Conservation (phyloP, 1,140 invertebrate genomes). For the Aphelinus atriplicis region DNA sequence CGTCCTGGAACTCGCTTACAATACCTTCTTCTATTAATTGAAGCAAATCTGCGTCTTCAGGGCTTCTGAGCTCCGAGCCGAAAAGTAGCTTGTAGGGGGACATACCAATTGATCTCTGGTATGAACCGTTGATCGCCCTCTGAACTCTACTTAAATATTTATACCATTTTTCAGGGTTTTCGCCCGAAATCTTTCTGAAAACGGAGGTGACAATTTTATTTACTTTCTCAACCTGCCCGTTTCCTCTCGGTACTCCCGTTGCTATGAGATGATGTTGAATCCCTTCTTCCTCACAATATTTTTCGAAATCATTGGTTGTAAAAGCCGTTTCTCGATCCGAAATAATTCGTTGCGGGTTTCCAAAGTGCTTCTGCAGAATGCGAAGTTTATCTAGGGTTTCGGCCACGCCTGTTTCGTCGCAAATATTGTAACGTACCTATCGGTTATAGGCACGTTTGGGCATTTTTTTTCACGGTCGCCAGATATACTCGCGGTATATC, state of each 20-base stretch:
- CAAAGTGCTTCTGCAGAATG: slow-evolving; percentile 35
- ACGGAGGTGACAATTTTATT: slow-evolving; percentile 48
- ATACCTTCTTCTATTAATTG: slow-evolving; percentile 14
- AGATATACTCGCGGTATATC: too few relatives aligned
- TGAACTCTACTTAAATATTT: slow-evolving; percentile 46
- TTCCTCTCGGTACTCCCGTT: too few relatives aligned
- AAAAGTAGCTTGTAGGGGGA: slow-evolving; percentile 54
- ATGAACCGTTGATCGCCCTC: too few relatives aligned
- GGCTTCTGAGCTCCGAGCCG: slow-evolving; percentile 21
- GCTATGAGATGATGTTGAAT: slow-evolving; percentile 50
- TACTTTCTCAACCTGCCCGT: slow-evolving; percentile 54
- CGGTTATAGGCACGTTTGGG: too few relatives aligned
- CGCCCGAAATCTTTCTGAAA: slow-evolving; percentile 49
- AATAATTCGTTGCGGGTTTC: slow-evolving; percentile 3
- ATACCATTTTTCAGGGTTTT: slow-evolving; percentile 47
- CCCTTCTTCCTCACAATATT: slow-evolving; percentile 44
- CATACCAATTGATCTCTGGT: slow-evolving; percentile 49
- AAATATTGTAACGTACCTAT: too few relatives aligned
- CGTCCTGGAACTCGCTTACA: neutral
- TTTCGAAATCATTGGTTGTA: slow-evolving; percentile 37
- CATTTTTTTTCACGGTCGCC: too few relatives aligned
- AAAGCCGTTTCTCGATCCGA: slow-evolving; percentile 39
- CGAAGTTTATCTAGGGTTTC: slow-evolving; percentile 22
- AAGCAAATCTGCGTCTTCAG: slow-evolving; percentile 6
- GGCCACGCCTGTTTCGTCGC: slow-evolving; percentile 11